These are phyloP conservation scores for Mongoloraphidia duomilia DNA, from an alignment of 2,888 invertebrate species.

Conservation along the genomic window DNA sequence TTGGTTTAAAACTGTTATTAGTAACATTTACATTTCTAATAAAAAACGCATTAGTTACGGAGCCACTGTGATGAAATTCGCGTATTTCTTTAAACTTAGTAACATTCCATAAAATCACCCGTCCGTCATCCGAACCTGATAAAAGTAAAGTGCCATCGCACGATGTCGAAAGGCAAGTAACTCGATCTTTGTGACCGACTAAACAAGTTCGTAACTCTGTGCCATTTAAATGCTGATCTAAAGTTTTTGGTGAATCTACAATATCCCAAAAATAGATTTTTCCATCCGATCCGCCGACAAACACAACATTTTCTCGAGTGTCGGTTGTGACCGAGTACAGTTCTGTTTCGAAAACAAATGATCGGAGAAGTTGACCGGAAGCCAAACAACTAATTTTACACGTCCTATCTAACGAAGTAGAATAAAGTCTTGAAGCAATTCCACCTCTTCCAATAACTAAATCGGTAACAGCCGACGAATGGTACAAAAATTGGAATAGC, in stretches of 20 bases:
- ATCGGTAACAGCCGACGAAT: constrained; percentile 67
- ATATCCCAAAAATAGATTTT: constrained; percentile 53
- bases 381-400: constrained; percentile 67
- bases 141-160: constrained; percentile 53
- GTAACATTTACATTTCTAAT: constrained; percentile 44
- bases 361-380: constrained; percentile 53
- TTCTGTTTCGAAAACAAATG: constrained; percentile 56
- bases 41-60: constrained; percentile 56
- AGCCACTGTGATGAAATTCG: constrained; percentile 56
- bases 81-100: constrained; percentile 57
- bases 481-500: constrained; percentile 58
- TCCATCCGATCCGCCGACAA: constrained; percentile 60
- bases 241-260: constrained; percentile 47
- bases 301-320: constrained; percentile 51
- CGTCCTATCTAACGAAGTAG: constrained; percentile 69
- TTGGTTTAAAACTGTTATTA: constrained; percentile 40
- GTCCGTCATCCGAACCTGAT: constrained; percentile 62
- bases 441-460: constrained; percentile 59
- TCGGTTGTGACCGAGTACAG: constrained; percentile 57
- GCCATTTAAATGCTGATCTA: constrained; percentile 48
- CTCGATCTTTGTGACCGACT: constrained; percentile 49
- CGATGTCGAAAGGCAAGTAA: constrained; percentile 60
- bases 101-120: constrained; percentile 70
- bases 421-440: constrained; percentile 51
- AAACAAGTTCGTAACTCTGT: constrained; percentile 37